Conservation (phyloP, 2,888 invertebrate species). For the Apomyelois bistriatella region DNA sequence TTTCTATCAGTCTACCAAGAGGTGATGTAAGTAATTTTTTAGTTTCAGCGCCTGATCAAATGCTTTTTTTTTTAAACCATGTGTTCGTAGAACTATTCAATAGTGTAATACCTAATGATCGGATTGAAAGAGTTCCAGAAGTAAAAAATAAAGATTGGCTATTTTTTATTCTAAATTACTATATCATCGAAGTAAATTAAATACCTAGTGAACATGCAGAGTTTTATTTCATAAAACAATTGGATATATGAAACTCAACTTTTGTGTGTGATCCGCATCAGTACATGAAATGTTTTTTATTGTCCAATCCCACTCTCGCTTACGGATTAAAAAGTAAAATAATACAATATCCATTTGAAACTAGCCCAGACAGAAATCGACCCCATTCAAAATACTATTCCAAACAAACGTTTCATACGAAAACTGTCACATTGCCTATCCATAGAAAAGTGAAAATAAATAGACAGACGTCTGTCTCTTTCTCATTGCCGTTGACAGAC, state of each 20-base stretch:
- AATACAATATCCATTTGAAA: conserved; percentile 58
- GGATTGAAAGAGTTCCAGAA: no score
- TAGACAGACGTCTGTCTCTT: conserved; percentile 54
- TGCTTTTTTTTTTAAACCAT: no score
- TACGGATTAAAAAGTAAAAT: conserved; percentile 71
- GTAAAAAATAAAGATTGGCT: no score
- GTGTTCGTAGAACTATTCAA: no score
- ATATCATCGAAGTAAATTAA: no score
- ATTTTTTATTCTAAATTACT: no score
- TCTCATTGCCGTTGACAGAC: conserved; percentile 28
- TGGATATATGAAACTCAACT: background rate
- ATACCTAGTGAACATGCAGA: background rate
- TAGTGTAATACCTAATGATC: no score
- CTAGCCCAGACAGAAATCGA: conserved; percentile 38
- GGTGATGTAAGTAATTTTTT: no score
- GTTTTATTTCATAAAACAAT: background rate
- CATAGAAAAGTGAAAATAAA: conserved; percentile 74
- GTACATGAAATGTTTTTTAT: conserved; percentile 1
- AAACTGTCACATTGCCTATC: conserved; percentile 72
- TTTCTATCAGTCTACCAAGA: no score
- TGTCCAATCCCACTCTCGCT: conserved; percentile 31
- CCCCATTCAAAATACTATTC: conserved; percentile 54
- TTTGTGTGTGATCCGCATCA: background rate
- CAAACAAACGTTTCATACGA: conserved; percentile 76
- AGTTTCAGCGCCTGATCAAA: no score